These are phyloP conservation scores for Ichneumoninae sp. DNA, from an alignment of 2,888 invertebrate genomes.

Conservation along the genomic window DNA sequence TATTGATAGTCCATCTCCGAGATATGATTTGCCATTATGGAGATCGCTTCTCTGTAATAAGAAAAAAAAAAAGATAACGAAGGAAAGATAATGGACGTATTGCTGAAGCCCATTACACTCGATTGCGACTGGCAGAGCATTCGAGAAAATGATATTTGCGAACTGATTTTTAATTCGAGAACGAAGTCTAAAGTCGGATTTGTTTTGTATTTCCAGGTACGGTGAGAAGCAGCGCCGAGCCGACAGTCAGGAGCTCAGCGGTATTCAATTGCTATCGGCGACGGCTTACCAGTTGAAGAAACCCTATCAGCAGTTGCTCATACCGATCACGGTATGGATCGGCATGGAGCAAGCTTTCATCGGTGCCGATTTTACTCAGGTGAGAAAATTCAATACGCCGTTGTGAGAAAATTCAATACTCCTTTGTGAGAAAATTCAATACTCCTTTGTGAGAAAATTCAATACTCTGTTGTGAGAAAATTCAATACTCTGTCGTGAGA, in stretches of 20 bases:
- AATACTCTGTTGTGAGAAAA: no score
- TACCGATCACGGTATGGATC: constrained; percentile 98
- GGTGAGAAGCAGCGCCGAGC: constrained; percentile 93
- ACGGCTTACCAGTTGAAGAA: constrained; percentile 96
- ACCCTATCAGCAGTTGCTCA: constrained; percentile 95
- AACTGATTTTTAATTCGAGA: background rate
- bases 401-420: no score
- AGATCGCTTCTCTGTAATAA: background rate
- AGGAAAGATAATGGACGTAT: background rate
- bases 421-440: no score
- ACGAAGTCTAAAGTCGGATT: constrained; percentile 11
- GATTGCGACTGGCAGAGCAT: background rate
- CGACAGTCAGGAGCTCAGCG: constrained; percentile 91
- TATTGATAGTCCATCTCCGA: background rate
- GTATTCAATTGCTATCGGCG: constrained; percentile 93
- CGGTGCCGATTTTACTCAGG: constrained; percentile 95
- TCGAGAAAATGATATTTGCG: background rate
- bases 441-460: no score
- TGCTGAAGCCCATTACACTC: background rate
- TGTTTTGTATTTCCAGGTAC: constrained; percentile 86
- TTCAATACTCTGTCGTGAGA: no score
- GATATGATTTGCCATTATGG: constrained; percentile 1
- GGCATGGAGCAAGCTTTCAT: constrained; percentile 99
- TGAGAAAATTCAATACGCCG: constrained; percentile 77
- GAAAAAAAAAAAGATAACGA: background rate